Evolutionary conservation across 92 coral and sea anemone genomes (phyloP).

Genomic region (Paramuricea clavata): DNA sequence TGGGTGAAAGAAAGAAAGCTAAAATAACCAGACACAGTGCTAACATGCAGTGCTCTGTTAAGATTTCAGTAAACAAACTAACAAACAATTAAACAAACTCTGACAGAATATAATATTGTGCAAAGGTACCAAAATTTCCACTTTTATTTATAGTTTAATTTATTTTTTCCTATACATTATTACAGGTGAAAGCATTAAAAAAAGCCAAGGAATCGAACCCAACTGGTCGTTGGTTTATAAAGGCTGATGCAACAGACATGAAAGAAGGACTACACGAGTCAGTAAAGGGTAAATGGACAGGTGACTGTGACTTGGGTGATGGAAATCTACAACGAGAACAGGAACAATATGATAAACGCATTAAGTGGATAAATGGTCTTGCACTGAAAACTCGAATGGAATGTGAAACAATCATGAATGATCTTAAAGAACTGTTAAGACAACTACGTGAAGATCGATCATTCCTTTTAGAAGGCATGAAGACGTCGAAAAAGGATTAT

Average conservation of each 20-base stretch:
- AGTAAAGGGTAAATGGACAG: slow-evolving; percentile 37
- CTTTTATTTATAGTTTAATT: too few relatives aligned
- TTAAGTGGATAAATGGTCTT: slow-evolving; percentile 27
- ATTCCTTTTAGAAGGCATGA: slow-evolving; percentile 18
- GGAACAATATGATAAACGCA: slow-evolving; percentile 30
- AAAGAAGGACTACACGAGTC: slow-evolving; percentile 43
- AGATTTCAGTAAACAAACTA: too few relatives aligned
- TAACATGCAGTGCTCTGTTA: too few relatives aligned
- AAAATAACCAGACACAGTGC: too few relatives aligned
- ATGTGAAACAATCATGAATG: slow-evolving; percentile 2
- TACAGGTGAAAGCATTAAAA: too few relatives aligned
- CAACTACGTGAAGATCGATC: slow-evolving; percentile 14
- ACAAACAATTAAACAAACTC: too few relatives aligned
- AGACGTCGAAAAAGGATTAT: slow-evolving; percentile 6
- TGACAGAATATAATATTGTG: too few relatives aligned
- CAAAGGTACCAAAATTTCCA: too few relatives aligned
- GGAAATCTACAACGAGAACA: slow-evolving; percentile 31
- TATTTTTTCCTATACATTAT: too few relatives aligned
- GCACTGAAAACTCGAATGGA: slow-evolving; percentile 28
- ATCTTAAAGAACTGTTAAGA: slow-evolving; percentile 24
- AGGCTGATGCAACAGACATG: slow-evolving; percentile 57
- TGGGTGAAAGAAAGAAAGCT: too few relatives aligned
- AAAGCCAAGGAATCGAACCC: slow-evolving; percentile 33
- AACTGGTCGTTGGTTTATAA: slow-evolving; percentile 47
- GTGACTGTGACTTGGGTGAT: slow-evolving; percentile 55